A percentile compares a stretch with the other conserved stretches of the same genome.
These are phyloP conservation scores for Gymnocheta viridis DNA, from an alignment of 2,888 invertebrate genomes.

Conservation along the genomic window DNA sequence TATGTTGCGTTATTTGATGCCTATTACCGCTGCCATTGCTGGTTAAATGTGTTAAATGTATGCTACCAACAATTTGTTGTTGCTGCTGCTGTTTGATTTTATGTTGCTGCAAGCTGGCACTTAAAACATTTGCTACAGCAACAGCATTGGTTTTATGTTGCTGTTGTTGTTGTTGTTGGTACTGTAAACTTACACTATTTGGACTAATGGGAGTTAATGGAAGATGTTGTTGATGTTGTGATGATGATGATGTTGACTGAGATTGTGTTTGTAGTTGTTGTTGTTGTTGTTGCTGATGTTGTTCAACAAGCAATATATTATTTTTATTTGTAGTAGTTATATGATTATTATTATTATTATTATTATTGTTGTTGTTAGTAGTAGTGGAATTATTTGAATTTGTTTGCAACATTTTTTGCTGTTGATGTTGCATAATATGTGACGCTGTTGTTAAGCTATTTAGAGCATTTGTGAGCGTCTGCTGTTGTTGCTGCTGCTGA, in stretches of 20 bases:
- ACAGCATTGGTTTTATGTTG: constrained; percentile 61
- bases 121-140: constrained; percentile 70
- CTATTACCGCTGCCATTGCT: constrained; percentile 68
- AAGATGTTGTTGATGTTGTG: constrained; percentile 76
- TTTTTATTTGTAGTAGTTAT: constrained; percentile 67
- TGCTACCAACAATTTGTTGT: constrained; percentile 75
- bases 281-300: constrained; percentile 58
- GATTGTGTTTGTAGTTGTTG: constrained; percentile 61
- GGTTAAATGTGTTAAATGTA: constrained; percentile 73
- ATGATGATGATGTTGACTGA: constrained; percentile 58
- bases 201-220: constrained; percentile 81
- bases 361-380: constrained; percentile 48
- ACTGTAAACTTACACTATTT: constrained; percentile 78
- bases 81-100: constrained; percentile 70
- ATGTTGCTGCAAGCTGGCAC: constrained; percentile 66
- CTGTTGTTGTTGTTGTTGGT: constrained; percentile 75
- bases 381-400: constrained; percentile 70
- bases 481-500: constrained; percentile 75
- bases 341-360: constrained; percentile 63
- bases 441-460: constrained; percentile 73
- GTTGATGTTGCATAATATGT: constrained; percentile 74
- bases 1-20: constrained; percentile 57
- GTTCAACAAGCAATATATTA: constrained; percentile 67
- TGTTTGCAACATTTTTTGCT: constrained; percentile 68
- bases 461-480: constrained; percentile 72